Base-by-base conservation (phyloP, 2,888 invertebrate species). In the Apamea epomidion region DNA sequence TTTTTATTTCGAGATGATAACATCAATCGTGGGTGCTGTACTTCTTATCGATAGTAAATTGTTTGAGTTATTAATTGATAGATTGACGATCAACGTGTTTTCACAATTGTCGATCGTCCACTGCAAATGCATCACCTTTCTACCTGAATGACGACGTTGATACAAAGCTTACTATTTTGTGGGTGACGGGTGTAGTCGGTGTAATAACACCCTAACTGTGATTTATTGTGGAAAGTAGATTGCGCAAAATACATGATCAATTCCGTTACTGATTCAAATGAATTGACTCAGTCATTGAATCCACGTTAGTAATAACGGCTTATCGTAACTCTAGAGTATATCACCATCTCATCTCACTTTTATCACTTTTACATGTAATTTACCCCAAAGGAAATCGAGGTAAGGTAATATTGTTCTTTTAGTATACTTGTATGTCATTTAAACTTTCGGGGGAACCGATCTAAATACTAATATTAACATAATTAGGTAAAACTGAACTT, bases 131-230 rank as follows among this genome's bases (percentile, higher is more conserved):
- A 54, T 21, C 29, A 29, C 14, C 16, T 69, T 69, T 29, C 45
- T 45, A 45, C 10, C 32, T 82, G 18, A 54, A 45, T 10, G 25
- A 21, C 37, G 54, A 32, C 37, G 54, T 75, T 82, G 65, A 65
- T 76, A 16, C 37, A 64, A 74, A 64, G 32, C 42, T 25, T 37
- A 48, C n/a, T 70, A 7, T 37, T 21, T 29, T 51, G 5, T 81
- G 16, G 25, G 32, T 65, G 65, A 37, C 65, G 12, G 21, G 48
- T 62, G 37, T 21, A 21, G 1, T 32, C 18, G 14, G 16, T 37
- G 21, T 48, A 45, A 37, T 45, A 18, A 48, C n/a, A 37, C 8
- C 54, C 32, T 6, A 65, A n/a, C 25, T n/a, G 1, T 18, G 48
- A 10, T 42, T 29, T 37, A 25, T 58, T 18, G 37, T 70, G 18